A percentile compares a stretch with the other conserved stretches of the same genome.
These are phyloP conservation scores for Isoperla grammatica DNA, from an alignment of 2,888 invertebrate species.

Conservation along the genomic window DNA sequence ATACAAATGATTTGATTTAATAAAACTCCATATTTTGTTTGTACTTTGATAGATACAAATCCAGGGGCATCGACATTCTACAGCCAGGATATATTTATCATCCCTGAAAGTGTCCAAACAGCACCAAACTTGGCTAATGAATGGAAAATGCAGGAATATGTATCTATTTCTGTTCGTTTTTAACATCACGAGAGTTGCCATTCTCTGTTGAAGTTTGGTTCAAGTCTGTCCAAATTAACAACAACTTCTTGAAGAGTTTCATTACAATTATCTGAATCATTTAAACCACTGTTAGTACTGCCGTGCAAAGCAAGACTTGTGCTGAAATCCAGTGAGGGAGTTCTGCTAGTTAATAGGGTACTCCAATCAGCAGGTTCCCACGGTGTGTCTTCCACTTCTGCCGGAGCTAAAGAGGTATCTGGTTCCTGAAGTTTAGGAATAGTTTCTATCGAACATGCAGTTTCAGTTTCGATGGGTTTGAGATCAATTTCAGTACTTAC, in stretches of 20 bases:
- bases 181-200: background rate
- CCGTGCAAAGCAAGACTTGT: background rate
- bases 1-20: too few relatives aligned
- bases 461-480: background rate
- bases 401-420: background rate
- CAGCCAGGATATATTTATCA: too few relatives aligned
- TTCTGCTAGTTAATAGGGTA: slow-evolving; percentile 18
- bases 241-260: slow-evolving; percentile 11
- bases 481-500: background rate
- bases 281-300: background rate
- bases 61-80: too few relatives aligned
- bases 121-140: too few relatives aligned
- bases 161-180: too few relatives aligned
- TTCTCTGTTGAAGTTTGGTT: background rate
- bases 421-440: slow-evolving; percentile 5
- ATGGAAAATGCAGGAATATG: too few relatives aligned
- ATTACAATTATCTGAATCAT: slow-evolving; percentile 5
- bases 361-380: slow-evolving; percentile 25
- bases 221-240: background rate
- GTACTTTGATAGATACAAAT: too few relatives aligned
- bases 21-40: too few relatives aligned
- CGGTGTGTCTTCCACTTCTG: slow-evolving; percentile 4
- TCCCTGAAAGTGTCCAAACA: too few relatives aligned
- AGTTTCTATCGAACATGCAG: background rate
- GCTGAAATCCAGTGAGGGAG: slow-evolving; percentile 2